Conservation (phyloP, 1,140 invertebrate species). For the Caenorhabditis remanei region DNA sequence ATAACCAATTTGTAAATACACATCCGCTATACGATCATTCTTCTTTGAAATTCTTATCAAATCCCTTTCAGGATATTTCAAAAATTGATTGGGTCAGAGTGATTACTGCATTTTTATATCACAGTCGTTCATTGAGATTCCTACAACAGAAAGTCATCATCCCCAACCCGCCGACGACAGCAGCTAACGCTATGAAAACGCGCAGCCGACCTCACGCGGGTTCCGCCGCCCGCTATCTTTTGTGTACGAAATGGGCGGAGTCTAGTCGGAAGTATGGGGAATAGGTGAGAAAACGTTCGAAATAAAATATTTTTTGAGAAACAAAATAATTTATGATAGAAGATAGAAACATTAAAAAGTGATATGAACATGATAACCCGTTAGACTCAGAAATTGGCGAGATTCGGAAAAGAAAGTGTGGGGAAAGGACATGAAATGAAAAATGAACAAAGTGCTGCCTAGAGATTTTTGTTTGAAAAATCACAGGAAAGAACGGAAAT, state of each 20-base stretch:
- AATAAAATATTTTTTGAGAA: not conserved
- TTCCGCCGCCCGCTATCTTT: slow-evolving; percentile 28
- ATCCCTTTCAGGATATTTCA: not conserved
- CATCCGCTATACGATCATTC: no score
- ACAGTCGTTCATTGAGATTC: slow-evolving; percentile 49
- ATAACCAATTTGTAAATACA: not conserved
- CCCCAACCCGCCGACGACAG: not conserved
- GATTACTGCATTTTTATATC: slow-evolving; percentile 49
- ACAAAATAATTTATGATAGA: not conserved
- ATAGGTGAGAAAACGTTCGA: not conserved
- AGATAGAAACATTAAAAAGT: not conserved
- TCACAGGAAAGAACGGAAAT: not conserved
- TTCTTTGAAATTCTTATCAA: no score
- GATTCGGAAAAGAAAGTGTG: slow-evolving; percentile 6
- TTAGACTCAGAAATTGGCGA: not conserved
- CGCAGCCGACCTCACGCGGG: slow-evolving; percentile 21
- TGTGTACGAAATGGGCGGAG: slow-evolving; percentile 12
- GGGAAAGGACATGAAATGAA: not conserved
- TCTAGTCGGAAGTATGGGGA: not conserved
- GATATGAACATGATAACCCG: slow-evolving; percentile 3
- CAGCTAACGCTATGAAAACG: not conserved
- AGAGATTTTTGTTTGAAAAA: not conserved
- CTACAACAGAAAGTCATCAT: slow-evolving; percentile 54
- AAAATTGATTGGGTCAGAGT: slow-evolving; percentile 21
- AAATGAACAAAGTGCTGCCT: not conserved